Conservation (phyloP, 2,113 vertebrate genomes). For the Chascanopsetta lugubris region DNA sequence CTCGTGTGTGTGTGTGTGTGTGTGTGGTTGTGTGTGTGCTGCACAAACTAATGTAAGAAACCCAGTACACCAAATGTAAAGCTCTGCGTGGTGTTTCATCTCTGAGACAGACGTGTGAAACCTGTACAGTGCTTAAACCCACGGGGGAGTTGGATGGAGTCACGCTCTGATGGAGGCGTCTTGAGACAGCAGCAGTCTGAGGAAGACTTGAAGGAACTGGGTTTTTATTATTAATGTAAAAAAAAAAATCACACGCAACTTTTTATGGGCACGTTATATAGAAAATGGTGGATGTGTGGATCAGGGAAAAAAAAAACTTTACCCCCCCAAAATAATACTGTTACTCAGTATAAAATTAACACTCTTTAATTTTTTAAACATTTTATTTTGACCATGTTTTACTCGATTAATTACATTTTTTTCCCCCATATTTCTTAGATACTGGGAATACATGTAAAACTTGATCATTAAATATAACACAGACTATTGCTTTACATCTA, state of each 20-base stretch:
- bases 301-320: constrained; percentile 92
- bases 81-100: constrained; percentile 78
- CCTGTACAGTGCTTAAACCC: constrained; percentile 45
- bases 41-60: constrained; percentile 41
- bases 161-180: constrained; percentile 82
- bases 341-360: background rate
- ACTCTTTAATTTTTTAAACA: no score
- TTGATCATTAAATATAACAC: background rate
- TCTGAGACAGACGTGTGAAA: constrained; percentile 73
- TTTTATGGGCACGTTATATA: constrained; percentile 93
- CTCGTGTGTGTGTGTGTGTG: constrained; percentile 17
- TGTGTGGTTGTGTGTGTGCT: constrained; percentile 29
- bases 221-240: constrained; percentile 92
- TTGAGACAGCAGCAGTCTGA: constrained; percentile 86
- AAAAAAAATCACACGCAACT: constrained; percentile 87
- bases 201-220: constrained; percentile 87
- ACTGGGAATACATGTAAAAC: background rate
- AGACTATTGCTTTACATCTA: background rate
- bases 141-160: constrained; percentile 33
- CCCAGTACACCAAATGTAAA: constrained; percentile 77
- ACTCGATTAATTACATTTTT: no score
- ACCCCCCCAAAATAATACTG: constrained; percentile 72
- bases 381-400: no score
- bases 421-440: no score
- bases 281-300: constrained; percentile 90